phyloP scores from a whole-genome alignment of 2,888 invertebrate species.

The Drosophila colorata region DNA sequence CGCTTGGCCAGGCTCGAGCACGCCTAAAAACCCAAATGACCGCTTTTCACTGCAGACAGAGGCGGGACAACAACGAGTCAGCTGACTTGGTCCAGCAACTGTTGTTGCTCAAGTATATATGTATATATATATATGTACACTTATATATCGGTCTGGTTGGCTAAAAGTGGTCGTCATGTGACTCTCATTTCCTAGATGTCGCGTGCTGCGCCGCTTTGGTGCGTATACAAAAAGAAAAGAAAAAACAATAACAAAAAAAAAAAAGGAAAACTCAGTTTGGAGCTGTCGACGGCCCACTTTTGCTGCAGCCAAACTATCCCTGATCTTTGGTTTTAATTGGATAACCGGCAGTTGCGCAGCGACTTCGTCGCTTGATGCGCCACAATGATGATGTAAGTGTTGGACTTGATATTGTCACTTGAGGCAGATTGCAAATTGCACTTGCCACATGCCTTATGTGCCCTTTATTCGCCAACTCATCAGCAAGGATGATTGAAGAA shows the following conservation, averaged over 20 bases:
- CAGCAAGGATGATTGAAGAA: not conserved
- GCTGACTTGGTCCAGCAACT: conserved; percentile 57
- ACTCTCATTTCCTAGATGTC: conserved; percentile 76
- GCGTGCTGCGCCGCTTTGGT: conserved; percentile 61
- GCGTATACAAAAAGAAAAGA: conserved; percentile 25
- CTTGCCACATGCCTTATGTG: conserved; percentile 27
- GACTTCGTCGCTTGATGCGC: conserved; percentile 23
- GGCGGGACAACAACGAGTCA: conserved; percentile 74
- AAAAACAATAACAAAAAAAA: conserved; percentile 1
- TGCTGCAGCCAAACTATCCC: conserved; percentile 65
- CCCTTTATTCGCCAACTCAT: conserved; percentile 48
- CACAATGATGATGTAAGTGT: conserved; percentile 68
- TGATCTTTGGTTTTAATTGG: conserved; percentile 78
- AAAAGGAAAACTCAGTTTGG: conserved; percentile 12
- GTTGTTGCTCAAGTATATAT: conserved; percentile 19
- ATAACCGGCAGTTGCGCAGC: conserved; percentile 69
- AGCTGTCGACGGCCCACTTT: conserved; percentile 58
- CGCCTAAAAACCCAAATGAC: conserved; percentile 72
- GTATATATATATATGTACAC: conserved; percentile 1
- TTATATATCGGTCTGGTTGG: conserved; percentile 16
- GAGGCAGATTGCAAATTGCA: conserved; percentile 42
- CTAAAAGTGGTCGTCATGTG: conserved; percentile 62
- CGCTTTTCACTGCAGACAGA: conserved; percentile 76
- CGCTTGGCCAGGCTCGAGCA: conserved; percentile 28
- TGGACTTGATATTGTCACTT: conserved; percentile 79